phyloP scores from a whole-genome alignment of 2,797 vertebrate species.

The Loris lydekkerianus region DNA sequence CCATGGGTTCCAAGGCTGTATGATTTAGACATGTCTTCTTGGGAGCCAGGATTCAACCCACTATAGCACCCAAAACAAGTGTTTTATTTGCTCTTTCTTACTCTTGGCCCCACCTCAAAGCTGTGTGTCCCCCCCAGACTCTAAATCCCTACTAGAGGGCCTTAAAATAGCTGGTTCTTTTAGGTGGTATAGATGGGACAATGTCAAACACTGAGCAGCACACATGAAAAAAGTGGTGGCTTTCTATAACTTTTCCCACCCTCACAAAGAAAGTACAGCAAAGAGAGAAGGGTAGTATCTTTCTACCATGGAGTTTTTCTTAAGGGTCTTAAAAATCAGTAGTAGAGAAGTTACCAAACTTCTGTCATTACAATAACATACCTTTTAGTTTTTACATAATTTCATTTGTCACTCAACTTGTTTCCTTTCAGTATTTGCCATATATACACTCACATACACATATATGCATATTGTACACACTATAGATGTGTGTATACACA shows the following conservation, averaged over 20 bases:
- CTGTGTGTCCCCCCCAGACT: background rate
- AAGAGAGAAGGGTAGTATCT: background rate
- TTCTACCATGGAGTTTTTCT: background rate
- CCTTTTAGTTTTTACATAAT: slow-evolving; percentile 14
- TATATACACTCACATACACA: background rate
- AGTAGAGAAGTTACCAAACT: slow-evolving; percentile 16
- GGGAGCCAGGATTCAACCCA: background rate
- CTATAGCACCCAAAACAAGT: background rate
- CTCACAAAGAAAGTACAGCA: background rate
- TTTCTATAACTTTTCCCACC: background rate
- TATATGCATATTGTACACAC: background rate
- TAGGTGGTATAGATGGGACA: background rate
- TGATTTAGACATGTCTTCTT: background rate
- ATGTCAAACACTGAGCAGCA: background rate
- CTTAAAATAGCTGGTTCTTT: background rate
- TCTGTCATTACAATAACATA: background rate
- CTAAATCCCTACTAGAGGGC: background rate
- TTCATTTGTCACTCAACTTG: slow-evolving; percentile 46
- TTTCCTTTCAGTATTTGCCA: slow-evolving; percentile 55
- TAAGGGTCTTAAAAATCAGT: background rate
- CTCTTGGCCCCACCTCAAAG: background rate
- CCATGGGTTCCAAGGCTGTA: background rate
- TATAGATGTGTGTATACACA: background rate
- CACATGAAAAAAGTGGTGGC: background rate
- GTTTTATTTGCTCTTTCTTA: background rate